Evolutionary conservation across 2,888 invertebrate genomes (phyloP), one percentile per base, ranked within the genome.

Genomic region (Atethmia centrago): DNA sequence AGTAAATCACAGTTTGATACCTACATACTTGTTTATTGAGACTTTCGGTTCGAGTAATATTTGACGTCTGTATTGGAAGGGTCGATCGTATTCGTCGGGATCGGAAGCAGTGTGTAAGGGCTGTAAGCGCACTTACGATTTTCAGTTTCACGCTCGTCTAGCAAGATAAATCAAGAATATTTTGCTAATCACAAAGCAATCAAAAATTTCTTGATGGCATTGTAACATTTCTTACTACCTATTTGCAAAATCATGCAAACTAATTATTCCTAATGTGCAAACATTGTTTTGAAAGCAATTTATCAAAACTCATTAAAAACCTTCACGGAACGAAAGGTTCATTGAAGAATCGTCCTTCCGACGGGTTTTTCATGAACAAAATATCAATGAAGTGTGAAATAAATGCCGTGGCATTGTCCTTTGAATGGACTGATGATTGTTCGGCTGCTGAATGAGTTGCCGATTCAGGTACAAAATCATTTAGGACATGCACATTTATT

Each of bases 361-460:
- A 25, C 58, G 16, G 28, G 28, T 58, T 68, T 53, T 49, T 55
- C 45, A 55, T 47, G n/a, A 45, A 36, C 31, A 61, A 49, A 59
- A 51, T 42, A 40, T 66, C 47, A 61, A 62, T 80, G 67, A 61
- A 67, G 74, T 83, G 67, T 81, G 53, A 80, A 74, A 79, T 74
- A 64, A 58, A 58, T 36, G 9, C 21, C 28, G 25, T 21, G 0
- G 25, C 31, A 83, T 69, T 58, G 56, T 66, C 64, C 47, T 78
- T 79, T 72, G 25, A 55, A 56, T 42, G 9, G 2, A 19, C 53
- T 36, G 36, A 25, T 28, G 12, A 74, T 56, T 51, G 42, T 64
- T 74, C 25, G 10, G 7, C 21, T 8, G 16, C 7, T 45, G 45
- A 72, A 80, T 59, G 47, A 31, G 21, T 31, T 40, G 40, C 45